A percentile compares a stretch with the other conserved stretches of the same genome.
phyloP scores from a whole-genome alignment of 2,888 invertebrate species.

The Dorcus parallelipipedus region DNA sequence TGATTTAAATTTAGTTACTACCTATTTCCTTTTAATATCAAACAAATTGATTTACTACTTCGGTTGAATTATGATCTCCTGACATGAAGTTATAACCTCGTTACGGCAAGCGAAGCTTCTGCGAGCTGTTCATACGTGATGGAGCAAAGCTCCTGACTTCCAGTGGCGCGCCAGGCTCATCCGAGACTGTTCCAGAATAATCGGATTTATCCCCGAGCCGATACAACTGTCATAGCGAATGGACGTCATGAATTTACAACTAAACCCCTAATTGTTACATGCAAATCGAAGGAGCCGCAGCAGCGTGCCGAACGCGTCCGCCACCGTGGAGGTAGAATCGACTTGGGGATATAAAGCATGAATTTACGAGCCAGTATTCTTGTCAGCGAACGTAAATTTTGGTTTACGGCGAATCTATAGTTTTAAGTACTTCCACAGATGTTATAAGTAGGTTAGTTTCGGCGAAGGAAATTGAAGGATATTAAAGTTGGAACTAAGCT shows the following conservation, averaged over 20 bases:
- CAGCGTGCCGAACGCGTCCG: conserved; percentile 1
- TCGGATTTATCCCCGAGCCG: conserved; percentile 6
- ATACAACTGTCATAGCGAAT: conserved; percentile 19
- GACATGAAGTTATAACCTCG: no score
- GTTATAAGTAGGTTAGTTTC: conserved; percentile 4
- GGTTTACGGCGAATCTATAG: conserved; percentile 19
- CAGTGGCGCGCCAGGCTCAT: no score
- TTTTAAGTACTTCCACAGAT: conserved; percentile 16
- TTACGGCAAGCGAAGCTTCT: no score
- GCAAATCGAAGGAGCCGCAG: conserved; percentile 3
- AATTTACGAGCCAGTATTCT: conserved; percentile 14
- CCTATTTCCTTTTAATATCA: no score
- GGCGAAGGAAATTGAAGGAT: no score
- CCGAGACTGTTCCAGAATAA: not conserved
- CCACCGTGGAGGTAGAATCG: not conserved
- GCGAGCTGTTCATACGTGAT: no score
- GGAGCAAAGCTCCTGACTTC: no score
- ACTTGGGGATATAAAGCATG: conserved; percentile 11
- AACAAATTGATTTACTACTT: no score
- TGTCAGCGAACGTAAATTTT: conserved; percentile 14
- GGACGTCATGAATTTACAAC: conserved; percentile 13
- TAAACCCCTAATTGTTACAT: conserved; percentile 8
- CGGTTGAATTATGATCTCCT: no score
- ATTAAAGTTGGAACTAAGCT: no score
- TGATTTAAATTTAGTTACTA: no score